Conservation (phyloP, 2,888 invertebrate genomes). For the Drosophila acutilabella region DNA sequence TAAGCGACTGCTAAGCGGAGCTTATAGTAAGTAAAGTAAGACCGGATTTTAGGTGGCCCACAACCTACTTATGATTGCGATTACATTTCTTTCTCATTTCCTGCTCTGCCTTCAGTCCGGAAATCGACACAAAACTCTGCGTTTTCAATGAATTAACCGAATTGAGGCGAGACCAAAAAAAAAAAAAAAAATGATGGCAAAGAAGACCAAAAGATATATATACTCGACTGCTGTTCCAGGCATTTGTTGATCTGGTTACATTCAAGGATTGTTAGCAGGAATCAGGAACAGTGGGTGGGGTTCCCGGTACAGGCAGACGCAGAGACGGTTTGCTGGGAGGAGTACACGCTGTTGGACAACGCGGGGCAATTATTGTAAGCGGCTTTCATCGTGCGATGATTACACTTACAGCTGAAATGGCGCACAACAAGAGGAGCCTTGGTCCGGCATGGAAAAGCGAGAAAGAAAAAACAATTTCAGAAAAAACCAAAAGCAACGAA, state of each 20-base stretch:
- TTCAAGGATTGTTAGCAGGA: background rate
- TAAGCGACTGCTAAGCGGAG: conserved; percentile 5
- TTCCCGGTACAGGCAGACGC: background rate
- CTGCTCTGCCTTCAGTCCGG: conserved; percentile 10
- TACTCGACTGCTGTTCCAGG: background rate
- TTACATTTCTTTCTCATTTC: conserved; percentile 24
- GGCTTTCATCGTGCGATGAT: conserved; percentile 79
- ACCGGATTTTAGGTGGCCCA: conserved; percentile 5
- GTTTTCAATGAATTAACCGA: conserved; percentile 65
- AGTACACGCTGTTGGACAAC: conserved; percentile 65
- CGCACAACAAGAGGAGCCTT: conserved; percentile 54
- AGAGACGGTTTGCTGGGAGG: background rate
- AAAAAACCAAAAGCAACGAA: background rate
- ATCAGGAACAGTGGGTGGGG: background rate
- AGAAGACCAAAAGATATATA: background rate
- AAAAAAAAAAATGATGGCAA: background rate
- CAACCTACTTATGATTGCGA: conserved; percentile 46
- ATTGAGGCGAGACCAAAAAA: conserved; percentile 22
- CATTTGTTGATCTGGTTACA: conserved; percentile 21
- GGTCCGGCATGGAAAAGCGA: background rate
- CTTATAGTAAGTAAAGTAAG: background rate
- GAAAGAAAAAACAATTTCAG: background rate
- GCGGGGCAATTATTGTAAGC: conserved; percentile 77
- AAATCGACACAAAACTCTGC: conserved; percentile 68
- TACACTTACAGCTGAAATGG: conserved; percentile 77